Percentiles rank a stretch among this genome's conserved stretches.
phyloP scores from a whole-genome alignment of 1,140 invertebrate genomes.

The Danaus plexippus region DNA sequence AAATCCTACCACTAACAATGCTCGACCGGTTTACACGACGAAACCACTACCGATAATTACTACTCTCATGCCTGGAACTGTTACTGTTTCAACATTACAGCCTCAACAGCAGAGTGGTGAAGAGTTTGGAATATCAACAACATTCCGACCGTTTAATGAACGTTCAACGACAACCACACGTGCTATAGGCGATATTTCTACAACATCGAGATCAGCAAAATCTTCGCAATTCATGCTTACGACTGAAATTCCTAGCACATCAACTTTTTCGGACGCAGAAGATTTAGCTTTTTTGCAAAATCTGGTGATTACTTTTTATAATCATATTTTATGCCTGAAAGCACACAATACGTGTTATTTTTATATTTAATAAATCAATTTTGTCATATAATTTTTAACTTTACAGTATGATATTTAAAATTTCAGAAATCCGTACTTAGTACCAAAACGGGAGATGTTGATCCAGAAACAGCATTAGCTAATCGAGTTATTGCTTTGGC shows the following conservation, averaged over 20 bases:
- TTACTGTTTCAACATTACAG: constrained; percentile 53
- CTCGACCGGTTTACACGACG: constrained; percentile 52
- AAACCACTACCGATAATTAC: constrained; percentile 29
- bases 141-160: constrained; percentile 40
- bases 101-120: constrained; percentile 38
- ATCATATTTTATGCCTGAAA: not conserved
- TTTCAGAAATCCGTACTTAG: constrained; percentile 60
- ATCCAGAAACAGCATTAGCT: constrained; percentile 62
- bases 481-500: constrained; percentile 69
- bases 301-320: constrained; percentile 50
- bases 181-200: constrained; percentile 9
- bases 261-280: constrained; percentile 69
- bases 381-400: not conserved
- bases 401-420: not conserved
- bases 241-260: constrained; percentile 60
- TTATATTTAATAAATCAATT: constrained; percentile 1
- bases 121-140: constrained; percentile 53
- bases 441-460: constrained; percentile 42
- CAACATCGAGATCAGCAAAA: constrained; percentile 26
- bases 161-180: constrained; percentile 30
- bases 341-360: not conserved
- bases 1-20: constrained; percentile 51
- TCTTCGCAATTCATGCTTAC: constrained; percentile 27
- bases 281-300: constrained; percentile 68
- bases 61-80: constrained; percentile 36